These are phyloP conservation scores for Agrilus cyanescens DNA, from an alignment of 2,888 invertebrate species.

Conservation along the genomic window DNA sequence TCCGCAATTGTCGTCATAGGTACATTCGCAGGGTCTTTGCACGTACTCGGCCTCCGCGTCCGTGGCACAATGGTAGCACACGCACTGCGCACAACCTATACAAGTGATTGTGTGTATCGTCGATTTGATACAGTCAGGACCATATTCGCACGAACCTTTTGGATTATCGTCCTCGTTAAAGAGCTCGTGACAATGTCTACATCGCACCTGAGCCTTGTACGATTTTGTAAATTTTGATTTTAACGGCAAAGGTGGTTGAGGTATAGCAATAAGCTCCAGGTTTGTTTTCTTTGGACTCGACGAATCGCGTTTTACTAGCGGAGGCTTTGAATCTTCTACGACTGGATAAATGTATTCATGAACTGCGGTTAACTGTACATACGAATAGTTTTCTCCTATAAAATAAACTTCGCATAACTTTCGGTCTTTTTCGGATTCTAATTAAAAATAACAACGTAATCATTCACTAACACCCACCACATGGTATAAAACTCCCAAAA, in stretches of 20 bases:
- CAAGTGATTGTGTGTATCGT: constrained; percentile 76
- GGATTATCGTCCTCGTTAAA: constrained; percentile 76
- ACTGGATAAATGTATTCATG: constrained; percentile 85
- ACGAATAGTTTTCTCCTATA: constrained; percentile 60
- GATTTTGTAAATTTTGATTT: constrained; percentile 33
- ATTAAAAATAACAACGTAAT: too few species aligned
- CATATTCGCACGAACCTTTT: constrained; percentile 75
- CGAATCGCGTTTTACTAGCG: constrained; percentile 36
- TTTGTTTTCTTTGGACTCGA: constrained; percentile 56
- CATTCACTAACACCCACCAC: too few species aligned
- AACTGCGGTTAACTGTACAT: constrained; percentile 69
- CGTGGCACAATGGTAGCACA: constrained; percentile 89
- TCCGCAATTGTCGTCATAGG: constrained; percentile 56
- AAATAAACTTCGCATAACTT: constrained; percentile 1
- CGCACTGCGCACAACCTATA: constrained; percentile 67
- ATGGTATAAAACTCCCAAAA: too few species aligned
- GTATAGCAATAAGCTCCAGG: constrained; percentile 40
- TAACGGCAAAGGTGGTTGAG: constrained; percentile 38
- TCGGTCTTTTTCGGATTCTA: too few species aligned
- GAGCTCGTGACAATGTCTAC: constrained; percentile 67
- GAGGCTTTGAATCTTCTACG: constrained; percentile 41
- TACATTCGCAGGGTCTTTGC: constrained; percentile 75
- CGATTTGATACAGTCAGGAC: constrained; percentile 71
- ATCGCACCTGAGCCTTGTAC: constrained; percentile 31
- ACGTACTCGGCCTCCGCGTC: constrained; percentile 82